phyloP scores from a whole-genome alignment of 1,140 invertebrate species.

The Papilio aristodemus region DNA sequence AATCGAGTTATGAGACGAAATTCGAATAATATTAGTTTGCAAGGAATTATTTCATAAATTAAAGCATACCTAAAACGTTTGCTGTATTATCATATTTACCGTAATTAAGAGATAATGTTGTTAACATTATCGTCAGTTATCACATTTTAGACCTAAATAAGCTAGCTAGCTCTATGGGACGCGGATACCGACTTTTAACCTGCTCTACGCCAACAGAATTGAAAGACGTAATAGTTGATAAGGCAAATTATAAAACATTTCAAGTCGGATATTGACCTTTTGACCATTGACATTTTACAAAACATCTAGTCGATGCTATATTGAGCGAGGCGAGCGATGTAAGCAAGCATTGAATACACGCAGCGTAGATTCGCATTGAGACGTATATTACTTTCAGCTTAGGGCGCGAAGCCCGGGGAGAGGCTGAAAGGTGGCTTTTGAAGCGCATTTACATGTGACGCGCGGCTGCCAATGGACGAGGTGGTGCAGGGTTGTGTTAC shows the following conservation, averaged over 20 bases:
- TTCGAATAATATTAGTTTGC: constrained; percentile 30
- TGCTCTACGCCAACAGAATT: neutral
- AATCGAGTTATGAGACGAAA: constrained; percentile 31
- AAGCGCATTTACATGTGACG: constrained; percentile 30
- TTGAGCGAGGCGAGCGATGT: constrained; percentile 4
- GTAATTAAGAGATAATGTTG: neutral
- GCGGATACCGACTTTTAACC: neutral
- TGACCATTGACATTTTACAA: constrained; percentile 3
- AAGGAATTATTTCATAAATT: constrained; percentile 19
- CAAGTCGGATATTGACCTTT: neutral
- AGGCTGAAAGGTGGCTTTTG: constrained; percentile 25
- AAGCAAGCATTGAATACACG: constrained; percentile 25
- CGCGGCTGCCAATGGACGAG: constrained; percentile 24
- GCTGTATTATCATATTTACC: neutral
- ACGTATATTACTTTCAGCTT: constrained; percentile 21
- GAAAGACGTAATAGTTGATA: neutral
- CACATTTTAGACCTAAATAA: too few species aligned
- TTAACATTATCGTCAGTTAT: too few species aligned
- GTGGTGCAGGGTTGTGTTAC: constrained; percentile 11
- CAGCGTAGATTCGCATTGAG: constrained; percentile 20
- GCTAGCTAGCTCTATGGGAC: neutral
- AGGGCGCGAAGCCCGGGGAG: constrained; percentile 1
- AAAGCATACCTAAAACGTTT: neutral
- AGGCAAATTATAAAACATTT: neutral
- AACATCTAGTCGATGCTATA: neutral